Evolutionary conservation across 1,140 invertebrate genomes (phyloP), one percentile per base, ranked within the genome.

Genomic region (Aphidius ervi): DNA sequence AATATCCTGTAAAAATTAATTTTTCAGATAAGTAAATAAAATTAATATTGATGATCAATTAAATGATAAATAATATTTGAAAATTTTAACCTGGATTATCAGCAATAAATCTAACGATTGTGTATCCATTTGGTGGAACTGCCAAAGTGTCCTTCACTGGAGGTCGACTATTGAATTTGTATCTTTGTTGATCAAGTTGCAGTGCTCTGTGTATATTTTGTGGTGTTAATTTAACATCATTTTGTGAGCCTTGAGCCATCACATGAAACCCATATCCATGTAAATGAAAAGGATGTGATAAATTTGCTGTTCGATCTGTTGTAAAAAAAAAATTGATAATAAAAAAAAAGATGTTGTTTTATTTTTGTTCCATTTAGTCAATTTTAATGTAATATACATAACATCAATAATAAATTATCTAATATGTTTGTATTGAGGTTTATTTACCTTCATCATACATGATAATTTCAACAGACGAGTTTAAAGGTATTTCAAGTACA

Each of bases 131-230:
- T 63, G 85, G 82, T 23, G 86, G 84, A 8, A 88, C 80, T n/a
- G 81, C 82, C 9, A 87, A 77, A 5, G 91, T 93, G 70, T 97
- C 93, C 79, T 95, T 97, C 2, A 83, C 75, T 9, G 90, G 87
- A 7, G 92, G 88, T 46, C 83, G 55, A 52, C 83, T 79, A 4
- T 31, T 31, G 2, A 31, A 4, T 4, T 31, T 31, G 20, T 84
- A 69, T 31, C 89, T 90, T 46, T 83, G 78, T 63, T 75, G 71
- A 70, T 92, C 89, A 47, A 88, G 76, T 37, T 81, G 76, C 68
- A 86, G 84, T 8, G 88, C 87, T 65, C 91, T 87, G 69, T 90
- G 87, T 0, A 84, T 83, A 66, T 84, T 84, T 5, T 74, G 78
- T 6, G 82, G 87, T 73, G 87, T 86, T 5, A 88, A 84, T 56